Evolutionary conservation across 1,140 invertebrate species (phyloP), one percentile per base, ranked within the genome.

Genomic region (Hypothenemus hampei): DNA sequence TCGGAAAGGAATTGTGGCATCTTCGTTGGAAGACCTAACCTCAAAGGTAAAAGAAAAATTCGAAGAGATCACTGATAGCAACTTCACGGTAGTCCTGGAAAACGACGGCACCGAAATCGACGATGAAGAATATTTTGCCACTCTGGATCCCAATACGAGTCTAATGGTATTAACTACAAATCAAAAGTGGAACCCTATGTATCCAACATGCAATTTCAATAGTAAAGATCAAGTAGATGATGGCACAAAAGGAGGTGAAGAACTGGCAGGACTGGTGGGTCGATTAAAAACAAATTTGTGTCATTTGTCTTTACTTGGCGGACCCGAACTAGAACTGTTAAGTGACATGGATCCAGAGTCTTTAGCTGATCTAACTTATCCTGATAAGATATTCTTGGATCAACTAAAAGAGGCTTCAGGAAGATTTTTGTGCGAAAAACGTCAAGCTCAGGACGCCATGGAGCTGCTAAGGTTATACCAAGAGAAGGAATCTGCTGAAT

Each of bases 101-200:
- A 82, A 79, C 50, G 89, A 92, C 73, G 89, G 86, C 15, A 92
- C 89, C 1, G 89, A 91, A 77, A 86, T 92, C 24, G 89, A 92
- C 61, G 88, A 90, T 65, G 87, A 91, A 69, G 88, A 91, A 67
- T 91, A 91, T 70, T 91, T 91, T 69, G 83, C 81, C 24, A 91
- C 87, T 1, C 73, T 91, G 43, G 87, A 91, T 64, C 82, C 80
- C 53, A 87, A 91, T 63, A 89, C 87, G 5, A 83, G 80, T 65
- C 74, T 92, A 57, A 91, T 92, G 83, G 77, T 89, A 5, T 75
- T 91, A 18, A 79, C 81, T 41, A 80, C 80, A 13, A 79, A 81
- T 57, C 82, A 91, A 69, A 85, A 84, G 63, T 89, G 87, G 87
- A 73, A 78, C 64, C 73, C 54, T 55, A 64, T 26, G 63, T 73